These are phyloP conservation scores for Fabriciana adippe DNA, from an alignment of 2,888 invertebrate genomes.

Conservation along the genomic window DNA sequence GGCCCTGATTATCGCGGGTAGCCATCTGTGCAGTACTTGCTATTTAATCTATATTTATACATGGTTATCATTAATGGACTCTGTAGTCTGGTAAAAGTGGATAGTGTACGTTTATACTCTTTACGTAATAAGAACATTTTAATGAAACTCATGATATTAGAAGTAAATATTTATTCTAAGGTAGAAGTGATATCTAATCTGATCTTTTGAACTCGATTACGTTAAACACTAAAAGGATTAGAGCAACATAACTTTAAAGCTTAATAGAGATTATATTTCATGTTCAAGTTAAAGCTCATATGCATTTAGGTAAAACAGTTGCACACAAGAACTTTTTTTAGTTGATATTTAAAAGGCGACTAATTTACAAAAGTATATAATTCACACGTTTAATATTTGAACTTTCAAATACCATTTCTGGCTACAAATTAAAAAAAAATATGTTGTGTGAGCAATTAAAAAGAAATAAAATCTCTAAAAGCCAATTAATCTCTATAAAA, in stretches of 20 bases:
- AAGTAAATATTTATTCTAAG: conserved; percentile 28
- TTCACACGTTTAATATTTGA: conserved; percentile 4
- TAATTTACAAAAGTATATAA: not conserved
- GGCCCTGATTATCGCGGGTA: conserved; percentile 57
- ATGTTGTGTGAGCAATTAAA: no score
- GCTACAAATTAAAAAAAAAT: no score
- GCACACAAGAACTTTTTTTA: not conserved
- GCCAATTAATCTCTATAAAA: no score
- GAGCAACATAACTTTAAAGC: not conserved
- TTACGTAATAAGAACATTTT: not conserved
- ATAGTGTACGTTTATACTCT: not conserved
- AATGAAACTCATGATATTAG: not conserved
- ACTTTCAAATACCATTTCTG: no score
- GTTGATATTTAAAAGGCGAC: not conserved
- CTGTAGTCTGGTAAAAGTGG: conserved; percentile 6
- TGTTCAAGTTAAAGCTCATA: conserved; percentile 3
- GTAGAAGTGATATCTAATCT: conserved; percentile 33
- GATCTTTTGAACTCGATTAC: conserved; percentile 35
- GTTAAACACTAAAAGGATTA: conserved; percentile 36
- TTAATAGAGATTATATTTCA: conserved; percentile 16
- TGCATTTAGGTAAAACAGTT: not conserved
- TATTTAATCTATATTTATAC: conserved; percentile 52
- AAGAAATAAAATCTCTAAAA: no score
- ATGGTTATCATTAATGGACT: conserved; percentile 21
- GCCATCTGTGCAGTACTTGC: conserved; percentile 47